A percentile compares a stretch with the other conserved stretches of the same genome.
phyloP scores from a whole-genome alignment of 2,797 vertebrate species.

The Tokudaia tokunoshimensis region DNA sequence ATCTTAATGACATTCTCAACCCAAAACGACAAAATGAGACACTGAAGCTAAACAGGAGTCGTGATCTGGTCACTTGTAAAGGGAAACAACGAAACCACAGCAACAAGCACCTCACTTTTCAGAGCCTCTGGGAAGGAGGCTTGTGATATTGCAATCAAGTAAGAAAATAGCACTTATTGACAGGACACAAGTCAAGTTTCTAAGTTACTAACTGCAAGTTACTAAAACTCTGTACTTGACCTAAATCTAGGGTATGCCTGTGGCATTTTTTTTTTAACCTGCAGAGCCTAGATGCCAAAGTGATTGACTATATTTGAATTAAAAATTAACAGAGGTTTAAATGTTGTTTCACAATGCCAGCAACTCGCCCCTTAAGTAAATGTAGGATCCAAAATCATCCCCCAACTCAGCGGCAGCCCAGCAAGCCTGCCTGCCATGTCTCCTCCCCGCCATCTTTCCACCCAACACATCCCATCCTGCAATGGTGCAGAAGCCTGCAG shows the following conservation, averaged over 20 bases:
- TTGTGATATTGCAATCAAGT: not conserved
- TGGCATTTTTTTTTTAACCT: not conserved
- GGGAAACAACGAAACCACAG: not conserved
- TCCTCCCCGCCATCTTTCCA: not conserved
- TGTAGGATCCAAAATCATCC: not conserved
- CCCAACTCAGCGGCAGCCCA: not conserved
- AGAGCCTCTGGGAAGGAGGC: not conserved
- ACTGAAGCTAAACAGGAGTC: not conserved
- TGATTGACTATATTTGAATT: constrained; percentile 31
- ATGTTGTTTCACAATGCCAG: not conserved
- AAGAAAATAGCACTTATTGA: constrained; percentile 19
- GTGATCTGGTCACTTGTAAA: not conserved
- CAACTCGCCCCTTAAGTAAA: not conserved
- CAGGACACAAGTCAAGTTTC: not conserved
- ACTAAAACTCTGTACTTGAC: constrained; percentile 15
- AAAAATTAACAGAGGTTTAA: constrained; percentile 46
- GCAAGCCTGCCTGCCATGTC: fast-evolving
- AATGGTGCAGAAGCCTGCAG: constrained; percentile 45
- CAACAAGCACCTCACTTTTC: constrained; percentile 17
- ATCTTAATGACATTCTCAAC: constrained; percentile 20
- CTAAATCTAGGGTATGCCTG: constrained; percentile 1
- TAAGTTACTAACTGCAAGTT: not conserved
- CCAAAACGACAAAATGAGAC: constrained; percentile 40
- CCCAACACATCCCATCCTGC: constrained; percentile 48
- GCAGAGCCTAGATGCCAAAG: not conserved